phyloP scores from a whole-genome alignment of 2,888 invertebrate species.

The Andrena camellia region DNA sequence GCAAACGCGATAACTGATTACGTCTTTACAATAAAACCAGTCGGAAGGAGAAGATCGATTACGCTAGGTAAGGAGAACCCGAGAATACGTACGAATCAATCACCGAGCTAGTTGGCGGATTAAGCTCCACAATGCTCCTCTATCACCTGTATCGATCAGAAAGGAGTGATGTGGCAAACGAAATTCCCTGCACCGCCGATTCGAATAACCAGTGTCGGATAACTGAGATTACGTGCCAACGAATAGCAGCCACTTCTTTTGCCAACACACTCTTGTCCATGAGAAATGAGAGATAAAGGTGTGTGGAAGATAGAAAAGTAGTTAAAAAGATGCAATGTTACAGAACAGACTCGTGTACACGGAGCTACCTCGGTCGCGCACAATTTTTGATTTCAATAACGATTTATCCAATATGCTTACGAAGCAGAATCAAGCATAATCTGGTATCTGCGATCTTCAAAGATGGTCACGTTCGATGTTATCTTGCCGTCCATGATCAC shows the following conservation, averaged over 20 bases:
- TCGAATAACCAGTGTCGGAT: conserved; percentile 53
- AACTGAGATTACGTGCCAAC: conserved; percentile 38
- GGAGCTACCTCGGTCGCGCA: background rate
- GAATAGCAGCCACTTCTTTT: background rate
- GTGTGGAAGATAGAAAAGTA: background rate
- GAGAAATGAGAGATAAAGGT: background rate
- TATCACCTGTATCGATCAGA: conserved; percentile 64
- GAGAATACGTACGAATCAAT: conserved; percentile 70
- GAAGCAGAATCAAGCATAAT: conserved; percentile 34
- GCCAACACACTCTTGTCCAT: background rate
- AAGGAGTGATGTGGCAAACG: conserved; percentile 32
- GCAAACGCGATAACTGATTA: conserved; percentile 53
- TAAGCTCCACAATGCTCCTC: conserved; percentile 58
- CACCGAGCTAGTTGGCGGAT: conserved; percentile 65
- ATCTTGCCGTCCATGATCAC: conserved; percentile 26
- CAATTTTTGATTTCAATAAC: conserved; percentile 8
- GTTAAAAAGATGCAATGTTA: background rate
- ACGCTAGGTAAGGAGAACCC: conserved; percentile 43
- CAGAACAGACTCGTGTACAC: background rate
- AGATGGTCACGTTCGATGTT: conserved; percentile 60
- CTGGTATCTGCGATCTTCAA: conserved; percentile 42
- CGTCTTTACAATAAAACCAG: conserved; percentile 37
- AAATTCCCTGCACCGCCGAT: conserved; percentile 38
- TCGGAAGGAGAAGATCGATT: conserved; percentile 63
- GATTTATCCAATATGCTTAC: conserved; percentile 31